phyloP scores from a whole-genome alignment of 2,797 vertebrate genomes.

The Phylloscopus collybita region DNA sequence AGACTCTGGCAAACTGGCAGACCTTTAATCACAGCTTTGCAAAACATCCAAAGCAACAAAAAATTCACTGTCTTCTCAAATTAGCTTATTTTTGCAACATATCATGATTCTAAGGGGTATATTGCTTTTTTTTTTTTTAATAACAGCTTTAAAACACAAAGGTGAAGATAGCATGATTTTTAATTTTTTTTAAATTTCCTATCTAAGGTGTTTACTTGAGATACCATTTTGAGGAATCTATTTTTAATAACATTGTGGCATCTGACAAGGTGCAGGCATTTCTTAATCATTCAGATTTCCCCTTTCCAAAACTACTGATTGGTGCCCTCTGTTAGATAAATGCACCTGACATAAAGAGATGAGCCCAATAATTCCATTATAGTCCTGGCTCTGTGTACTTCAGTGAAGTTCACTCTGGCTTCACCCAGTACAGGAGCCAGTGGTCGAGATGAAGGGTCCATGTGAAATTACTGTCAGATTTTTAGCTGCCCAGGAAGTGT shows the following conservation, averaged over 20 bases:
- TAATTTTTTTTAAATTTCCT: not conserved
- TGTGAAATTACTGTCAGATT: not conserved
- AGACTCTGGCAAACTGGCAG: not conserved
- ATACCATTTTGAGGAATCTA: not conserved
- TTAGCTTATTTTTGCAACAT: not conserved
- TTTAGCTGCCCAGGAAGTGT: not conserved
- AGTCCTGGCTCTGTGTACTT: not conserved
- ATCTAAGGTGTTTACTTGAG: not conserved
- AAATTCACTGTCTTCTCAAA: not conserved
- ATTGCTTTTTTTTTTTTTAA: not conserved
- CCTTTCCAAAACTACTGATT: not conserved
- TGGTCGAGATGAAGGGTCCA: not conserved
- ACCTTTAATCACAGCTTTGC: not conserved
- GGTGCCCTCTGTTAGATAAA: not conserved
- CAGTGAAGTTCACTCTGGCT: not conserved
- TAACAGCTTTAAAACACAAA: not conserved
- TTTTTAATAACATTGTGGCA: not conserved
- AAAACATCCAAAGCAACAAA: not conserved
- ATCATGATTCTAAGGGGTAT: not conserved
- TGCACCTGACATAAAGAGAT: not conserved
- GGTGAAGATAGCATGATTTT: accelerated
- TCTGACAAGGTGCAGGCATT: not conserved
- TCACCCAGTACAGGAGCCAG: not conserved
- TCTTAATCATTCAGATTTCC: not conserved
- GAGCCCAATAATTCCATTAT: accelerated